These are phyloP conservation scores for Enteromius radiatus DNA, from an alignment of 2,797 vertebrate species.

Conservation along the genomic window DNA sequence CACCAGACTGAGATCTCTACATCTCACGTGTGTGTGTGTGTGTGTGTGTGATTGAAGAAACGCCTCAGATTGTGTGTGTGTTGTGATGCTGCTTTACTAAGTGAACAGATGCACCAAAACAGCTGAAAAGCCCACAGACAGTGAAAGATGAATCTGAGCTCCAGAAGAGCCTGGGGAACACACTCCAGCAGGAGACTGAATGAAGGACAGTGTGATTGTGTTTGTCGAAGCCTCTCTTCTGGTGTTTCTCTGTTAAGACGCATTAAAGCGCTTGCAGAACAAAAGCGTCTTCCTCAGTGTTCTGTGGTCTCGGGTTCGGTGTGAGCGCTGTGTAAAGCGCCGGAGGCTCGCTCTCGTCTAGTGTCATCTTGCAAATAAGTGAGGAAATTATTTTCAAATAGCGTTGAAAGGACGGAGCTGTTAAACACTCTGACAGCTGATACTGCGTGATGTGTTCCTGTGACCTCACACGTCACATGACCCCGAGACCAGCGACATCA, in stretches of 20 bases:
- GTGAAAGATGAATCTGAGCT: neutral
- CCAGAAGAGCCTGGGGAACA: neutral
- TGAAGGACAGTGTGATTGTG: neutral
- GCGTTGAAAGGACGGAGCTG: constrained; percentile 1
- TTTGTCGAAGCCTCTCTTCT: neutral
- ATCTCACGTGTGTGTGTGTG: neutral
- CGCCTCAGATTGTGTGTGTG: neutral
- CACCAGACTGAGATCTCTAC: neutral
- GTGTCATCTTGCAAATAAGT: constrained; percentile 2
- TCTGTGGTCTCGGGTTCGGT: neutral
- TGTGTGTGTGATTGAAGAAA: neutral
- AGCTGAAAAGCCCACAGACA: neutral
- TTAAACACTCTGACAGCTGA: constrained; percentile 10
- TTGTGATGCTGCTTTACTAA: neutral
- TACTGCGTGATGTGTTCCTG: neutral
- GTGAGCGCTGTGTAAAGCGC: neutral
- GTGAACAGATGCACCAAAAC: neutral
- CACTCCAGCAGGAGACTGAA: too few species aligned
- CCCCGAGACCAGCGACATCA: neutral
- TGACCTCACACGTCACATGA: neutral
- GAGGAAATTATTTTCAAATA: constrained; percentile 9
- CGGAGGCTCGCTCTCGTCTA: neutral
- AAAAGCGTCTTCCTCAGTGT: neutral
- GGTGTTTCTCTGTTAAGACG: neutral
- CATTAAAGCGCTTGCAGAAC: neutral